Evolutionary conservation across 2,797 vertebrate species (phyloP).

Genomic region (Sardinella longiceps): DNA sequence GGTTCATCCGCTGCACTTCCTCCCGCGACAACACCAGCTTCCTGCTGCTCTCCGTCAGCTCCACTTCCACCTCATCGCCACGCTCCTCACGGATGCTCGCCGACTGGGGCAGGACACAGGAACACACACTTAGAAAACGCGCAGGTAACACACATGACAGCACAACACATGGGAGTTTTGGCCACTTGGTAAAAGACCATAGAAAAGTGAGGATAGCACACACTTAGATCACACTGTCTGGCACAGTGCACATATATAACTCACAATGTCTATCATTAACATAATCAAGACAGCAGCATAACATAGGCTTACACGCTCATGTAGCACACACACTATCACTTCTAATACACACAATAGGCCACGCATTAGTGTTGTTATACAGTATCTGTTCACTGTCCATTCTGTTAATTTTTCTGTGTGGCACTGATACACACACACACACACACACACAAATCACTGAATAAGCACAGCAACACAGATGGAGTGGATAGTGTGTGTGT

Average conservation of each 20-base stretch:
- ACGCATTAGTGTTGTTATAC: too few relatives aligned
- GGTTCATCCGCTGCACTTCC: conserved; percentile 94
- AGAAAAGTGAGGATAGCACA: too few relatives aligned
- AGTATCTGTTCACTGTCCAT: too few relatives aligned
- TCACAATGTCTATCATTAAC: too few relatives aligned
- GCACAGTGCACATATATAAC: too few relatives aligned
- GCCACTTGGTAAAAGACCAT: too few relatives aligned
- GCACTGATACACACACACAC: not conserved
- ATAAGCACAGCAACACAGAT: not conserved
- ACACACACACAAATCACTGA: not conserved
- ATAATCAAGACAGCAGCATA: too few relatives aligned
- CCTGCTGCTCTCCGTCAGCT: conserved; percentile 86
- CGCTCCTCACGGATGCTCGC: conserved; percentile 85
- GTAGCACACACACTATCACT: too few relatives aligned
- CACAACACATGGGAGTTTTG: not conserved
- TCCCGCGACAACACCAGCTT: conserved; percentile 82
- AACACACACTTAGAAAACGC: not conserved
- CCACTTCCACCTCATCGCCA: conserved; percentile 87
- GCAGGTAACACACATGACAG: not conserved
- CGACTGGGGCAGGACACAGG: conserved; percentile 63
- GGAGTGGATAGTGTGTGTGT: conserved; percentile 1
- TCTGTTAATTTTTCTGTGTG: not conserved
- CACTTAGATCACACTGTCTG: too few relatives aligned
- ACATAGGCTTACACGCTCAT: too few relatives aligned
- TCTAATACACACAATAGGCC: too few relatives aligned